These are phyloP conservation scores for Akabosia matsudoensis DNA, from an alignment of 1,140 invertebrate species.

Conservation along the genomic window DNA sequence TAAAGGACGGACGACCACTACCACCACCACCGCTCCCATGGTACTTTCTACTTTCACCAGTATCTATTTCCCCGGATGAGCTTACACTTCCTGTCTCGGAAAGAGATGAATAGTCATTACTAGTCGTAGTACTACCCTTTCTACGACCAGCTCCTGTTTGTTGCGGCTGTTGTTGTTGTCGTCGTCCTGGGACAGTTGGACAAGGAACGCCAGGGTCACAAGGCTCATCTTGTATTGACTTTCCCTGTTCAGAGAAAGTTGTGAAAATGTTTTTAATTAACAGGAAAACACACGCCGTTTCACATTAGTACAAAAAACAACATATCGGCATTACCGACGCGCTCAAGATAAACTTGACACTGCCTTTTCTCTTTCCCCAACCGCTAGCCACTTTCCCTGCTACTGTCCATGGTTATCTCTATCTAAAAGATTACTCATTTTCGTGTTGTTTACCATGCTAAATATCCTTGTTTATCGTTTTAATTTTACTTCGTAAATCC, in stretches of 20 bases:
- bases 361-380: background rate
- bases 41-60: too few species aligned
- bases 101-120: background rate
- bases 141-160: background rate
- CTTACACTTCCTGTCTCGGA: background rate
- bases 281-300: too few species aligned
- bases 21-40: background rate
- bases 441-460: too few species aligned
- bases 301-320: background rate
- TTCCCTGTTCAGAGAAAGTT: too few species aligned
- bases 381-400: background rate
- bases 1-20: background rate
- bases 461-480: too few species aligned
- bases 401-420: background rate
- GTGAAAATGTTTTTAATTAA: too few species aligned
- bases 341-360: too few species aligned
- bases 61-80: background rate
- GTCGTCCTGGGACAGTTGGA: background rate
- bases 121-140: too few species aligned
- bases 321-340: too few species aligned
- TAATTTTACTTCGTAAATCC: too few species aligned
- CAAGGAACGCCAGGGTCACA: constrained; percentile 27
- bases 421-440: too few species aligned
- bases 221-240: constrained; percentile 37
- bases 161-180: background rate